Percentiles rank a stretch among this genome's conserved stretches.
phyloP scores from a whole-genome alignment of 2,888 invertebrate genomes.

The Agrilus biguttatus region DNA sequence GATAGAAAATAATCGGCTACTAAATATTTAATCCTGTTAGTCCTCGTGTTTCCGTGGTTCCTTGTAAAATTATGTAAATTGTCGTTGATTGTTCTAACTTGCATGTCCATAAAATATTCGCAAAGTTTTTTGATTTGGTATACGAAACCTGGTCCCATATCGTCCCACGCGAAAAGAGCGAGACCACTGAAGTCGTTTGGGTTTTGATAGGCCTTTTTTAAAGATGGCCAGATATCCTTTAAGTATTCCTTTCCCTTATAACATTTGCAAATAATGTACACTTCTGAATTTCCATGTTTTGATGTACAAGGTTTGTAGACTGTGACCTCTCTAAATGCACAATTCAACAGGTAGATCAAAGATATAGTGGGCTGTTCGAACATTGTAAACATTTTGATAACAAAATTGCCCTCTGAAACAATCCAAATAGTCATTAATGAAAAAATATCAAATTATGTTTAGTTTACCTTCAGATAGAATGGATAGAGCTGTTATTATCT shows the following conservation, averaged over 20 bases:
- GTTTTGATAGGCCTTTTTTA: constrained; percentile 34
- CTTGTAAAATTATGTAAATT: constrained; percentile 48
- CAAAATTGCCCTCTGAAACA: constrained; percentile 52
- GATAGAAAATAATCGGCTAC: constrained; percentile 44
- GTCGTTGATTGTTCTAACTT: constrained; percentile 50
- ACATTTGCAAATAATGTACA: constrained; percentile 63
- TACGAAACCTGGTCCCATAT: constrained; percentile 49
- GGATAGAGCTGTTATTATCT: constrained; percentile 61
- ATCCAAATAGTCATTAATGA: not conserved
- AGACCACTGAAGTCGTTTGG: constrained; percentile 20
- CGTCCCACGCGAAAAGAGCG: constrained; percentile 44
- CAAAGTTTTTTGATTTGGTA: constrained; percentile 49
- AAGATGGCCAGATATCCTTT: constrained; percentile 15
- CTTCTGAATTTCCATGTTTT: constrained; percentile 90
- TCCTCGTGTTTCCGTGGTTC: not conserved
- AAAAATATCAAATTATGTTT: not conserved
- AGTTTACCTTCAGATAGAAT: constrained; percentile 43
- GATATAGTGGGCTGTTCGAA: constrained; percentile 73
- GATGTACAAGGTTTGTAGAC: constrained; percentile 83
- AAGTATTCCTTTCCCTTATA: constrained; percentile 36
- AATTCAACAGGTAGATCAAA: constrained; percentile 64
- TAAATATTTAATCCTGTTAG: constrained; percentile 11
- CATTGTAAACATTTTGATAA: constrained; percentile 82
- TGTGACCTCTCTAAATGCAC: constrained; percentile 55
- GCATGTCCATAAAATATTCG: constrained; percentile 49